Evolutionary conservation across 2,888 invertebrate species (phyloP).

Genomic region (Blastobasis adustella): DNA sequence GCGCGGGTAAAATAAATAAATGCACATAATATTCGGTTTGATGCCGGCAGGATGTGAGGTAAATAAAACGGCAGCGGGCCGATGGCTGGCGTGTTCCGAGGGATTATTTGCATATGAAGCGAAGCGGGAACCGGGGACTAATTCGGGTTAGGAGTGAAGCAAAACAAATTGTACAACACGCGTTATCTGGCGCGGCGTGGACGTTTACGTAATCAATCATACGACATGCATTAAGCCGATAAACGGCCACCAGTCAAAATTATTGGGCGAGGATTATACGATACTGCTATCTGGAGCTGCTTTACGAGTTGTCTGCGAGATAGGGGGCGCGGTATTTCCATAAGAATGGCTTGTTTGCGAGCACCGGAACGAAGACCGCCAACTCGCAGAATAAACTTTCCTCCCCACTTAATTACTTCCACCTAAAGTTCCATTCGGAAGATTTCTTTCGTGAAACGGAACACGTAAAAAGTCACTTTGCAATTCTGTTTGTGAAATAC

Average conservation of each 20-base stretch:
- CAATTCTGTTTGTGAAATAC: constrained; percentile 2
- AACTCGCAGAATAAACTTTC: constrained; percentile 34
- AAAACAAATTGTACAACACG: constrained; percentile 9
- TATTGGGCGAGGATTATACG: constrained; percentile 13
- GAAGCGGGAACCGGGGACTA: constrained; percentile 23
- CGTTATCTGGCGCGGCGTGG: background rate
- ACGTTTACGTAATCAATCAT: constrained; percentile 28
- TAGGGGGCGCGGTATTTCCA: constrained; percentile 37
- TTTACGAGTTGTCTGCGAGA: constrained; percentile 34
- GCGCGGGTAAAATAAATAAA: constrained; percentile 53
- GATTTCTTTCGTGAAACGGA: constrained; percentile 7
- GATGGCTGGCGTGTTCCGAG: constrained; percentile 31
- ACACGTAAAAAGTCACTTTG: constrained; percentile 9
- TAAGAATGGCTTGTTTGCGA: constrained; percentile 48
- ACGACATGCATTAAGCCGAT: constrained; percentile 18
- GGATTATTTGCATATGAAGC: constrained; percentile 56
- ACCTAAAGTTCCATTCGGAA: constrained; percentile 6
- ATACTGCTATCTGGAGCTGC: constrained; percentile 27
- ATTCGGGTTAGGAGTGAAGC: constrained; percentile 32
- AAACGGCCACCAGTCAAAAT: constrained; percentile 14
- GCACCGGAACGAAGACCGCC: constrained; percentile 26
- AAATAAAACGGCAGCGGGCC: constrained; percentile 33
- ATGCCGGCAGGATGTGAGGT: constrained; percentile 38
- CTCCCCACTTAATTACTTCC: constrained; percentile 39
- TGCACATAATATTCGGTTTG: constrained; percentile 68